Percentiles rank a stretch among this genome's conserved stretches.
Conservation (phyloP, 2,888 invertebrate species). For the Diploptera punctata region DNA sequence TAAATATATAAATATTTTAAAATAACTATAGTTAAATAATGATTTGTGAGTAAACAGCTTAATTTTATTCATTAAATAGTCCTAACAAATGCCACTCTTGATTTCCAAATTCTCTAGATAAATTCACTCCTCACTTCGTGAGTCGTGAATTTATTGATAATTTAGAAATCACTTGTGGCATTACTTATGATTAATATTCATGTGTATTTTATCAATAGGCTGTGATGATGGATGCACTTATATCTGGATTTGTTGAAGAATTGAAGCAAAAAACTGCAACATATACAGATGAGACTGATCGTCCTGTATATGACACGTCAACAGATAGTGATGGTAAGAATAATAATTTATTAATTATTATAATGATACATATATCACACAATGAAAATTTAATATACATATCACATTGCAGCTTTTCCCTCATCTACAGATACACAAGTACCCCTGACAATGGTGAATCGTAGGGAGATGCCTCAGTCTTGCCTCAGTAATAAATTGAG, state of each 20-base stretch:
- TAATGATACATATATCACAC: constrained; percentile 18
- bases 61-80: too few relatives aligned
- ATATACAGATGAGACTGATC: constrained; percentile 56
- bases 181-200: too few relatives aligned
- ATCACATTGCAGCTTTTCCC: constrained; percentile 14
- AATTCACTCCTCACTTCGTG: too few relatives aligned
- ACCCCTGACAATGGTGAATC: constrained; percentile 54
- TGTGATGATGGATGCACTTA: constrained; percentile 86
- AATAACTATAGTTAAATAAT: too few relatives aligned
- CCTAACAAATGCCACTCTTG: too few relatives aligned
- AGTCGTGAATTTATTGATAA: too few relatives aligned
- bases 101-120: too few relatives aligned
- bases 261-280: constrained; percentile 60
- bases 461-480: constrained; percentile 64
- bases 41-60: too few relatives aligned
- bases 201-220: constrained; percentile 58
- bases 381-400: constrained; percentile 53
- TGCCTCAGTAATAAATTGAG: constrained; percentile 85
- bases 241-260: constrained; percentile 82
- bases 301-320: constrained; percentile 51
- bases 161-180: too few relatives aligned
- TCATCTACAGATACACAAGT: constrained; percentile 56
- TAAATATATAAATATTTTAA: too few relatives aligned
- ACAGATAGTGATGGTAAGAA: constrained; percentile 51
- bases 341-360: constrained; percentile 13